Percentiles rank a stretch among this genome's conserved stretches.
Conservation (phyloP, 2,888 invertebrate genomes). For the Yponomeuta cagnagella region DNA sequence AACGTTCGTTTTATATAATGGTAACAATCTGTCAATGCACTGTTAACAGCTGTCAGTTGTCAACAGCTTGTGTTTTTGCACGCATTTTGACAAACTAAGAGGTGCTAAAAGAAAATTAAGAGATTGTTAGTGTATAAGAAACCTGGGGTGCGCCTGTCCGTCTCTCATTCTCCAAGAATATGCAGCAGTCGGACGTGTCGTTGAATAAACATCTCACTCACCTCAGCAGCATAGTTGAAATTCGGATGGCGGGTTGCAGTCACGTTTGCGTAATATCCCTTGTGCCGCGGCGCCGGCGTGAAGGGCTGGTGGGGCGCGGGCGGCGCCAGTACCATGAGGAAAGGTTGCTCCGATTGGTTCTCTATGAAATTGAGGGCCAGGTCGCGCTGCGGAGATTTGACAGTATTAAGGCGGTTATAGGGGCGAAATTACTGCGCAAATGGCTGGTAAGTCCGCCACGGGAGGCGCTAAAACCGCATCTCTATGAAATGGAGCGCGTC, state of each 20-base stretch:
- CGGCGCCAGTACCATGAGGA: conserved; percentile 90
- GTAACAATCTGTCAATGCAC: no score
- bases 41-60: no score
- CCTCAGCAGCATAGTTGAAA: conserved; percentile 68
- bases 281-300: conserved; percentile 85
- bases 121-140: no score
- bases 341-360: conserved; percentile 71
- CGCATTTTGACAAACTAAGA: no score
- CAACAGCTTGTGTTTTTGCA: no score
- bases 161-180: no score
- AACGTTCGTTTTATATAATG: no score
- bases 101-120: no score
- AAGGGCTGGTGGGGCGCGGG: conserved; percentile 93
- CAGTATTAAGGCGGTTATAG: no score
- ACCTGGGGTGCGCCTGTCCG: no score
- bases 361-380: conserved; percentile 53
- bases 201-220: background rate
- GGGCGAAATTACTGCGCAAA: conserved; percentile 16
- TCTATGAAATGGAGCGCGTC: conserved; percentile 28
- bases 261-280: conserved; percentile 73
- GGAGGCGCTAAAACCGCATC: no score
- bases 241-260: conserved; percentile 81
- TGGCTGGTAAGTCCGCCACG: background rate
- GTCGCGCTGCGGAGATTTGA: conserved; percentile 39
- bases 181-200: no score